Evolutionary conservation across 2,113 vertebrate genomes (phyloP), one percentile per base, ranked within the genome.

Genomic region (Oplegnathus fasciatus): DNA sequence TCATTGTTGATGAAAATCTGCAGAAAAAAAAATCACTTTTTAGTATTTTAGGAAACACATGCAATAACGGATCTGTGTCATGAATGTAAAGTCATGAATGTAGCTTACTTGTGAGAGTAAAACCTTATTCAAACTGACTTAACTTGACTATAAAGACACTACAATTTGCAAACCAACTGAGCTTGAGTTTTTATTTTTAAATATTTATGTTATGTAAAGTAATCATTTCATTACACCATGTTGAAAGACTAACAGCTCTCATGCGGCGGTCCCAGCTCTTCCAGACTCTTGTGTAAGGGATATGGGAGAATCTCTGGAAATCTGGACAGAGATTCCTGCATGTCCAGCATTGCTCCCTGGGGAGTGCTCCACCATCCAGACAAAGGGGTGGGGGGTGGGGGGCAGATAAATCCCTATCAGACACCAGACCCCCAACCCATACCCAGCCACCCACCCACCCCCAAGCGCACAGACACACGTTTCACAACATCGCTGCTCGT

Each of bases 1-100:
- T 99, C 98, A 15, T 99, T 99, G 93, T 99, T 99, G 91, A 99
- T 99, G 91, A 99, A 99, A 90, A 99, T 97, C 98, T 99, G 93
- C 34, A 37, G 37, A 44, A 48, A 48, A 86, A 40, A 89, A 50
- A 84, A 82, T 42, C 42, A 64, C 14, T 64, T 24, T 74, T 60
- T 7, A 28, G 20, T 44, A 15, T 44, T 87, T 88, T n/a, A 84
- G 28, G 61, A 48, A 67, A 70, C 24, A 42, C 10, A 54, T 73
- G 26, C 30, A 57, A 57, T 28, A 34, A 62, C 22, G 18, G 2
- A 50, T 37, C 9, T 50, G 65, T 5, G 26, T 46, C 14, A 17
- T 28, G 7, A 37, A 48, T 14, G 14, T 34, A 22, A 34, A 42
- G 37, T 37, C 1, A 58, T 7, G 20, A 17, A 60, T 62, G 30